These are phyloP conservation scores for Trochalopteron elliotii DNA, from an alignment of 2,113 vertebrate genomes.

Conservation along the genomic window DNA sequence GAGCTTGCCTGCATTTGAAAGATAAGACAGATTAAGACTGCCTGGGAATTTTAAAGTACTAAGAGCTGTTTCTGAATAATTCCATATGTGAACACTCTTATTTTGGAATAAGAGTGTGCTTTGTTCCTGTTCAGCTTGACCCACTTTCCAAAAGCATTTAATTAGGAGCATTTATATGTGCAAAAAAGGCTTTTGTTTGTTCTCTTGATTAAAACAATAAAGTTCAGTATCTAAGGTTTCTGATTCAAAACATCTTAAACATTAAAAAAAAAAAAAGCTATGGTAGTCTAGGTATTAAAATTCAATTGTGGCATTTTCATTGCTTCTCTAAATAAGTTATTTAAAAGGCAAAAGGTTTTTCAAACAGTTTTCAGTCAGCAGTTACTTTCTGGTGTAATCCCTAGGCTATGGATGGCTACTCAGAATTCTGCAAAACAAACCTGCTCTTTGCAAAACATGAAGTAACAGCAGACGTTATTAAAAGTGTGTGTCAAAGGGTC, in stretches of 20 bases:
- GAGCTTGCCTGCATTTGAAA: not conserved
- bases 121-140: slow-evolving; percentile 52
- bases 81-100: slow-evolving; percentile 24
- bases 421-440: not conserved
- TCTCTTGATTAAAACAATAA: slow-evolving; percentile 13
- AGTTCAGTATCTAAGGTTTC: not conserved
- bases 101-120: slow-evolving; percentile 36
- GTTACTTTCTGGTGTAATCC: not conserved
- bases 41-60: slow-evolving; percentile 10
- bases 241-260: not conserved
- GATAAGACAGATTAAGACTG: slow-evolving; percentile 19
- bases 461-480: not conserved
- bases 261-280: not conserved
- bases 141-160: slow-evolving; percentile 41
- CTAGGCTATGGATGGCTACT: not conserved
- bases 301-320: not conserved
- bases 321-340: not conserved
- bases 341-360: not conserved
- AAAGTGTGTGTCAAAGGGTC: not conserved
- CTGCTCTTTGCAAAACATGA: not conserved
- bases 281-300: not conserved
- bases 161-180: slow-evolving; percentile 27
- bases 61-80: slow-evolving; percentile 36
- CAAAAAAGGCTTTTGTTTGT: slow-evolving; percentile 47
- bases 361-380: not conserved